These are phyloP conservation scores for Cryptotis parvus DNA, from an alignment of 2,113 vertebrate genomes.

Conservation along the genomic window DNA sequence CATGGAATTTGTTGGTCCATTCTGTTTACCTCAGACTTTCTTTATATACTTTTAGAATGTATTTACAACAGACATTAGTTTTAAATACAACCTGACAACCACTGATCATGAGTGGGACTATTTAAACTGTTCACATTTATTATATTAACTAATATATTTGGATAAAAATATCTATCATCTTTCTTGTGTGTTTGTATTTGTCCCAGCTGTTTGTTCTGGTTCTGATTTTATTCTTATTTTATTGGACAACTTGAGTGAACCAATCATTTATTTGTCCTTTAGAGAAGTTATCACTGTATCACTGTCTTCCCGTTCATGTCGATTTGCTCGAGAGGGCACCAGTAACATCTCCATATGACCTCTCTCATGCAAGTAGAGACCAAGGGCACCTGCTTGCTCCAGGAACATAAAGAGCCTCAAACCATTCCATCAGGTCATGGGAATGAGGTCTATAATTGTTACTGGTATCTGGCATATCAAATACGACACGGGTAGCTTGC, in stretches of 20 bases:
- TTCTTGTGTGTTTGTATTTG: neutral
- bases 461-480: too few species aligned
- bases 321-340: too few species aligned
- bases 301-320: too few species aligned
- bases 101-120: neutral
- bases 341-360: too few species aligned
- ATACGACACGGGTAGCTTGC: too few species aligned
- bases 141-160: neutral
- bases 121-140: neutral
- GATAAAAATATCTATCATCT: too few species aligned
- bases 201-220: neutral
- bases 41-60: neutral
- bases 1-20: neutral
- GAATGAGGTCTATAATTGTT: too few species aligned
- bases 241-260: neutral
- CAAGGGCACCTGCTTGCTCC: too few species aligned
- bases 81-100: neutral
- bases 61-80: neutral
- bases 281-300: too few species aligned
- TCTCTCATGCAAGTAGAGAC: too few species aligned
- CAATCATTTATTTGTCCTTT: neutral
- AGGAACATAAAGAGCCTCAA: too few species aligned
- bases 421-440: too few species aligned
- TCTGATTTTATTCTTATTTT: slow-evolving; percentile 6
- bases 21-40: neutral